phyloP scores from a whole-genome alignment of 2,797 vertebrate genomes.

The Leuciscus waleckii region DNA sequence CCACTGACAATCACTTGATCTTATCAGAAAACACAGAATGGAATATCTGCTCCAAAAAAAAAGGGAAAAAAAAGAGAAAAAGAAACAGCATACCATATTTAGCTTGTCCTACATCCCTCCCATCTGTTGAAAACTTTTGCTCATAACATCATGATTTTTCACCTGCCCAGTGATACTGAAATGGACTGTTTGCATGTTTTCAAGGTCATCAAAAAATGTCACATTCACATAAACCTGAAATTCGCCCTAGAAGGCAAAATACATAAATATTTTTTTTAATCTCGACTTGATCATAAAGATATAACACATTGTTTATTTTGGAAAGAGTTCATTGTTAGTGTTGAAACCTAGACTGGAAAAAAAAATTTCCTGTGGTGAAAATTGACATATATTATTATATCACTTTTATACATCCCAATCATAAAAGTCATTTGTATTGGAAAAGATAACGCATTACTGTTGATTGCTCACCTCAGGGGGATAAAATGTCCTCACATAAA shows the following conservation, averaged over 20 bases:
- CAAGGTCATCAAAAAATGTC: constrained; percentile 18
- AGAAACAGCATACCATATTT: not conserved
- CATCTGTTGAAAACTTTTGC: not conserved
- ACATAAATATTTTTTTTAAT: too few species aligned
- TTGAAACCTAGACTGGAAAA: not conserved
- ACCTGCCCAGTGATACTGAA: not conserved
- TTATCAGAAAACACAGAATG: not conserved
- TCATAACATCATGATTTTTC: not conserved
- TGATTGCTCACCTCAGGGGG: constrained; percentile 28
- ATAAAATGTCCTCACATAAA: not conserved
- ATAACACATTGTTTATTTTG: not conserved
- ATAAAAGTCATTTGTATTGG: not conserved
- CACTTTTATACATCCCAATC: not conserved
- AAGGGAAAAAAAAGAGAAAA: not conserved
- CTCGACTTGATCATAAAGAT: not conserved
- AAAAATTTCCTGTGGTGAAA: not conserved
- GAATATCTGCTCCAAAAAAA: not conserved
- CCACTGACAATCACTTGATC: not conserved
- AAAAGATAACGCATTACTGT: not conserved
- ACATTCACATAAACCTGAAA: not conserved
- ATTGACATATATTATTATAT: too few species aligned
- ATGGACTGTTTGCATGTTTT: not conserved
- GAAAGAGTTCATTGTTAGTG: not conserved
- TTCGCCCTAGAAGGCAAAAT: constrained; percentile 14
- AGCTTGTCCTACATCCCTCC: not conserved